Base-by-base conservation (phyloP, 2,113 vertebrate genomes). In the Thamnophis sirtalis region DNA sequence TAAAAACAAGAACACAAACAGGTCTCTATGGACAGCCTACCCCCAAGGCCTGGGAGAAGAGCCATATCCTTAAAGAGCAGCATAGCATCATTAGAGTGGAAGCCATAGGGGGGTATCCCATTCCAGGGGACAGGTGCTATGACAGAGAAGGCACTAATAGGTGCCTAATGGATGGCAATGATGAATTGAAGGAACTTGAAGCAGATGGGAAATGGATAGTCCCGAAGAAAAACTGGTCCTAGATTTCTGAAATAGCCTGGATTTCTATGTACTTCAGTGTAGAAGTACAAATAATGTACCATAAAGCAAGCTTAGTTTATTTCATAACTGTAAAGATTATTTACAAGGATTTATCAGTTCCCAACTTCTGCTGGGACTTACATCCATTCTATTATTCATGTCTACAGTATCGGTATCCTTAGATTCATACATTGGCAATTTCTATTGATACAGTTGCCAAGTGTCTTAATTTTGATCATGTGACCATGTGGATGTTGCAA, bases 261-360 rank as follows among this genome's bases (percentile, higher is more conserved):
- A 73, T 38, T 26, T 49, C 53, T 87, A 48, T 89, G 49, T 86
- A 50, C 50, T 89, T 89, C 33, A 60, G 2, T 38, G 19, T 63
- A 33, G n/a, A 84, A 63, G 88, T 87, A 43, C 7, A 21, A 80
- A 43, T 58, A 54, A 43, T 28, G 15, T 58, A 5, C 51, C 9
- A 0, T 1, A 0, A 9, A 28, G 1, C 73, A 15, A 33, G 68
- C 54, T 33, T 2, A 7, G 1, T 53, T 17, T 4, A 5, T 88
- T n/a, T 54, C 53, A 38, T 13, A 91, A 54, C 21, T 73, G 3
- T 15, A 91, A 73, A n/a, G 51, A 48, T 73, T 48, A 73, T 38
- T 54, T 49, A 73, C 10, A 26, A 54, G 73, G 9, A 28, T 11
- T 54, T 73, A 19, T 91, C 91, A 53, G 22, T 86, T 50, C 49